These are phyloP conservation scores for Galagoides demidoff DNA, from an alignment of 2,797 vertebrate genomes.

Conservation along the genomic window DNA sequence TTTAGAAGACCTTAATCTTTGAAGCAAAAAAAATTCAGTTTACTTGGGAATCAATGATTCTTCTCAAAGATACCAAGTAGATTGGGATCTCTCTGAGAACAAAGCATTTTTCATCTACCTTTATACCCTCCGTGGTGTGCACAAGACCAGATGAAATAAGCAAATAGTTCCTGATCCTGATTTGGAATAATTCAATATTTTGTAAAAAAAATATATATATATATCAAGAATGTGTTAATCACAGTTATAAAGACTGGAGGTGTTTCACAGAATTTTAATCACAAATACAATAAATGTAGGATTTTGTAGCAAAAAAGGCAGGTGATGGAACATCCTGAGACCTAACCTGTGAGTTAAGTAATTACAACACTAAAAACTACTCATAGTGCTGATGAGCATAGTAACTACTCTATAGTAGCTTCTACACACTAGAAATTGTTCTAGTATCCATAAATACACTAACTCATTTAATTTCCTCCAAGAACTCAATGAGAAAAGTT, in stretches of 20 bases:
- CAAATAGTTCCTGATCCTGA: not conserved
- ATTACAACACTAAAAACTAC: not conserved
- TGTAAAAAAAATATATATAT: not conserved
- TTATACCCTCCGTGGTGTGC: not conserved
- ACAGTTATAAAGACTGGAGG: not conserved
- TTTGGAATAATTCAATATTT: constrained; percentile 39
- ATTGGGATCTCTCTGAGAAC: not conserved
- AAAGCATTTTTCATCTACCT: not conserved
- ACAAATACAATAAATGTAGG: not conserved
- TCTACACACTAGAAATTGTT: not conserved
- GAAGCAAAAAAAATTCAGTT: not conserved
- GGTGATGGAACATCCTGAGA: not conserved
- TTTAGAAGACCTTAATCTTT: not conserved
- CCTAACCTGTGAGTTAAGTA: not conserved
- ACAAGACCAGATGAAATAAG: not conserved
- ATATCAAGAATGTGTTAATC: not conserved
- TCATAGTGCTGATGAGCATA: not conserved
- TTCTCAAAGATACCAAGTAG: not conserved
- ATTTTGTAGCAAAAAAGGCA: not conserved
- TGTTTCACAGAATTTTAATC: not conserved
- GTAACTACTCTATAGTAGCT: not conserved
- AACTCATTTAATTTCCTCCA: not conserved
- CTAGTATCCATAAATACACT: not conserved
- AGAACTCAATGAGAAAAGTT: not conserved
- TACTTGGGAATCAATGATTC: not conserved